phyloP scores from a whole-genome alignment of 2,113 vertebrate species.

The Crotophaga sulcirostris region DNA sequence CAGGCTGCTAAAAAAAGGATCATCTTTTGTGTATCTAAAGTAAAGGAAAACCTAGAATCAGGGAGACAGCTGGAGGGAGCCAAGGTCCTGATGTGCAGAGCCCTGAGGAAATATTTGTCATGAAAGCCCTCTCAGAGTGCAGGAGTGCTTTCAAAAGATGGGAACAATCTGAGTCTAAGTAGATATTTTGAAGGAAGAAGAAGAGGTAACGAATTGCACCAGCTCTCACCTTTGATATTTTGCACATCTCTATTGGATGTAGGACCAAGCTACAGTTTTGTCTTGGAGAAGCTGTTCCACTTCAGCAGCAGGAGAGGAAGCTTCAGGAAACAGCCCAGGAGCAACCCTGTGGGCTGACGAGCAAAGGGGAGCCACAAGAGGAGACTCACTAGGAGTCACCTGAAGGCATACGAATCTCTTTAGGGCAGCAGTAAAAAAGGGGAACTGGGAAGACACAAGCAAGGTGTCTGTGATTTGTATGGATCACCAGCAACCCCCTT shows the following conservation, averaged over 20 bases:
- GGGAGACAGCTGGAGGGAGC: neutral
- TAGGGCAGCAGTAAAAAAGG: neutral
- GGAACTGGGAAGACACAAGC: neutral
- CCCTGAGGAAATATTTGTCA: neutral
- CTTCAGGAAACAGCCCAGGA: neutral
- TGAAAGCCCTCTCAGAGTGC: neutral
- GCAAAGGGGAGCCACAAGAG: neutral
- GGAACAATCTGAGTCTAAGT: neutral
- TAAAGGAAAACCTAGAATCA: slow-evolving; percentile 28
- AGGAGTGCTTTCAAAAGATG: neutral
- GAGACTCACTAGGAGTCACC: neutral
- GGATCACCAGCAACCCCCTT: neutral
- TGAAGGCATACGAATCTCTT: neutral
- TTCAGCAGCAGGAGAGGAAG: neutral
- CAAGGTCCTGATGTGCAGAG: neutral
- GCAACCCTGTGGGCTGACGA: neutral
- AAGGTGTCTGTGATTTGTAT: neutral
- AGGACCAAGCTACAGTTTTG: neutral
- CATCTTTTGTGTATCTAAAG: neutral
- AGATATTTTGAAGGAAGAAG: neutral
- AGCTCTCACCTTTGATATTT: neutral
- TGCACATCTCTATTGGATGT: neutral
- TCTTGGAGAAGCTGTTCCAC: neutral
- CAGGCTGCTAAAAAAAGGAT: slow-evolving; percentile 44
- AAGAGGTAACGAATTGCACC: neutral